Conservation (phyloP, 2,888 invertebrate species). For the Diaphora mendica region DNA sequence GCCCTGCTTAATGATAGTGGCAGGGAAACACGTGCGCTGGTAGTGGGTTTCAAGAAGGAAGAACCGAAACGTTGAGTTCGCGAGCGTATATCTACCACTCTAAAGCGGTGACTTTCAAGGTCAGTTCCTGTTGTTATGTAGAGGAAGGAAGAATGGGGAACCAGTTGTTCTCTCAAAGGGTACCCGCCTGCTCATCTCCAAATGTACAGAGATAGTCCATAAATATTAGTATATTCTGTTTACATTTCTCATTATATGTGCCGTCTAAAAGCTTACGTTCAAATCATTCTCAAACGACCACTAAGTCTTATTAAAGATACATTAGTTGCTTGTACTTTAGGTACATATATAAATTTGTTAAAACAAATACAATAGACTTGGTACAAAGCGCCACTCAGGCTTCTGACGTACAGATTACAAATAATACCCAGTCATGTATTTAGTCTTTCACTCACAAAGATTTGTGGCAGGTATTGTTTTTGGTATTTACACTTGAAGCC, state of each 20-base stretch:
- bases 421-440: slow-evolving; percentile 40
- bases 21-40: no score
- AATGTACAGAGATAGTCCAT: not conserved
- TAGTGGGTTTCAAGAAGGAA: no score
- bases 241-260: not conserved
- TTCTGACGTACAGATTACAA: slow-evolving; percentile 60
- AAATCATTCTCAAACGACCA: slow-evolving; percentile 13
- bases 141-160: no score
- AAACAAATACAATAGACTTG: slow-evolving; percentile 34
- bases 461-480: slow-evolving; percentile 54
- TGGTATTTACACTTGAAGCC: slow-evolving; percentile 43
- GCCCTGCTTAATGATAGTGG: no score
- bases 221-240: not conserved
- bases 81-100: no score
- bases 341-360: slow-evolving; percentile 24
- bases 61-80: no score
- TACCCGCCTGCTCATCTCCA: no score
- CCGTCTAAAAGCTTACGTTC: slow-evolving; percentile 1
- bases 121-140: no score
- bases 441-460: slow-evolving; percentile 53
- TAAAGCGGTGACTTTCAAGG: no score
- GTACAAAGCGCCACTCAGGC: slow-evolving; percentile 54
- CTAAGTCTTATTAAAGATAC: slow-evolving; percentile 10
- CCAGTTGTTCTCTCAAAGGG: no score
- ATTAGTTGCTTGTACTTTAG: slow-evolving; percentile 23